Evolutionary conservation across 2,797 vertebrate genomes (phyloP), one percentile per base, ranked within the genome.

Genomic region (Gymnothorax reevesii): DNA sequence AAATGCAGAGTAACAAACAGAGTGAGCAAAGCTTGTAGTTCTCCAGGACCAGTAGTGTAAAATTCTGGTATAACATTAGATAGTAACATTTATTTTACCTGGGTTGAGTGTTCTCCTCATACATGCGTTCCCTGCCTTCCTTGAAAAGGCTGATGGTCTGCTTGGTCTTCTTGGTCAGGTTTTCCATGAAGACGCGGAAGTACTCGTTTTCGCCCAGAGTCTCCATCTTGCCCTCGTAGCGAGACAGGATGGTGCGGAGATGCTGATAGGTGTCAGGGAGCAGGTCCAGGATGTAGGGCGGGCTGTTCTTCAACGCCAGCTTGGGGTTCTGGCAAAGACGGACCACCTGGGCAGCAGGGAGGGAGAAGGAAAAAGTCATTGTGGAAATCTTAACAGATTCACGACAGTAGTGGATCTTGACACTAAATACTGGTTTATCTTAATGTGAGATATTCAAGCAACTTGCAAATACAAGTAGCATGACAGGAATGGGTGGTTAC

Each of bases 91-190:
- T 42, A n/a, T 52, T 54, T 97, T 91, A 99, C 99, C 99, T 98
- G 86, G 98, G 98, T 91, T 99, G 99, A 0, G 99, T 99, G 92
- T 99, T 99, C 94, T 99, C 98, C 92, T 99, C 98, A 7, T 99
- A 99, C 98, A 99, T 99, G 90, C 98, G 93, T 17, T 99, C 98
- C 87, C 99, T 99, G 84, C 98, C 98, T 86, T 99, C 98, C 90
- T 99, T 99, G 93, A 99, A 99, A 87, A 99, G 96, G 93, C 98
- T 98, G 94, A 99, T 99, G 89, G 98, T 99, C 95, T 99, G 99
- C 92, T 99, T 99, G 89, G 98, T 99, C 94, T 99, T 99, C 93
- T 99, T 99, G 91, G 97, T 97, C 88, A 99, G 91, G 92, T 99
- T 99, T 90, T 99, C 99, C 98, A 99, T 97, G 94, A 99, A 99